A percentile compares a stretch with the other conserved stretches of the same genome.
These are phyloP conservation scores for Euzetes globulus DNA, from an alignment of 2,888 invertebrate species.

Conservation along the genomic window DNA sequence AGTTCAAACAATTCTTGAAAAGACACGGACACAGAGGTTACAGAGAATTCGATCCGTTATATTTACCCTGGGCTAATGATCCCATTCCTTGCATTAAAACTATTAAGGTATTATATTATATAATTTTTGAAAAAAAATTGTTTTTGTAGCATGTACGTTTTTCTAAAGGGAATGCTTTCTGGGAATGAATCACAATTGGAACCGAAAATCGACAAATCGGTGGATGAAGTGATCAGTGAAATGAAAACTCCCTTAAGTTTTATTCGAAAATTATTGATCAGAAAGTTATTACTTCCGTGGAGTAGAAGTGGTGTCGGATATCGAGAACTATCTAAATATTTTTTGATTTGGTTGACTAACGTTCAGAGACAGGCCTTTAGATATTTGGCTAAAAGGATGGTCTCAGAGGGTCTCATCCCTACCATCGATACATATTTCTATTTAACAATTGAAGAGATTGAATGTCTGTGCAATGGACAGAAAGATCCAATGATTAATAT, in stretches of 20 bases:
- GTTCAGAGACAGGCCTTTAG: slow-evolving; percentile 35
- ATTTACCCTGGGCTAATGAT: slow-evolving; percentile 14
- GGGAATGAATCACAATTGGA: neutral
- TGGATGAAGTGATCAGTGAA: slow-evolving; percentile 3
- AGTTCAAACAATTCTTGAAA: slow-evolving; percentile 57
- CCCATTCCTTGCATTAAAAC: slow-evolving; percentile 13
- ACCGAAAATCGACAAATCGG: neutral
- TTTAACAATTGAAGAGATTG: slow-evolving; percentile 12
- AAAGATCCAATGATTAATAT: slow-evolving; percentile 1
- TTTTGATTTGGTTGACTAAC: slow-evolving; percentile 13
- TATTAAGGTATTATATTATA: neutral
- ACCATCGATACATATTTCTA: neutral
- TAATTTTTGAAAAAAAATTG: too few species aligned
- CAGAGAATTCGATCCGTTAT: slow-evolving; percentile 45
- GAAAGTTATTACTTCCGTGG: slow-evolving; percentile 55
- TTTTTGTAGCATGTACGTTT: too few species aligned
- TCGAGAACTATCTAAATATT: slow-evolving; percentile 62
- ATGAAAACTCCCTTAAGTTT: slow-evolving; percentile 32
- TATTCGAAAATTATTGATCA: neutral
- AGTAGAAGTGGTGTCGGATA: slow-evolving; percentile 57
- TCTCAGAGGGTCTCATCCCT: slow-evolving; percentile 17
- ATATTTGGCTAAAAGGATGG: slow-evolving; percentile 33
- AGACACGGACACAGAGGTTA: slow-evolving; percentile 62
- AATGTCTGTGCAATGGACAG: neutral
- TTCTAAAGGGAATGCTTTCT: neutral